Evolutionary conservation across 2,888 invertebrate genomes (phyloP), one percentile per base, ranked within the genome.

Genomic region (Escarpia spicata): DNA sequence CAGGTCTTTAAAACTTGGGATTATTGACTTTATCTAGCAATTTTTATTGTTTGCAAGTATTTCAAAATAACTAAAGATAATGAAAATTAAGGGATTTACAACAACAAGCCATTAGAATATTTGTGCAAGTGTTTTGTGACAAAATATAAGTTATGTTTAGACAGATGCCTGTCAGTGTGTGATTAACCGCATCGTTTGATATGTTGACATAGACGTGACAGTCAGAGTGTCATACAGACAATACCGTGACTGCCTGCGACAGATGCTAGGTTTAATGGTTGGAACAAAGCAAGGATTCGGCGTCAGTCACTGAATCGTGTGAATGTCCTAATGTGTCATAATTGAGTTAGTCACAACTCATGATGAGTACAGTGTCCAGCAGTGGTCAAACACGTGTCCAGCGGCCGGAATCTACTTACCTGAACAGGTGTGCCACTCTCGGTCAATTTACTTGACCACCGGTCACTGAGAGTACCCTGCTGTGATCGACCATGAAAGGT

Each of bases 231-330:
- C 12, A 12, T 52, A 26, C 6, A 26, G 75, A 75, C 75, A 75
- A 75, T 4, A 26, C 2, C 6, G 75, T 75, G 75, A 26, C 75
- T 1, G 26, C 26, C 3, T 75, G 75, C n/a, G 75, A 26, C 75
- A 75, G 19, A 75, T n/a, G 75, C 75, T 52, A 9, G 10, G n/a
- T 75, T 6, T 75, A n/a, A n/a, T 75, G 75, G 75, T 75, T 75
- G 75, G 75, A 75, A 75, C 75, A 75, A 75, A 75, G 75, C 75
- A 75, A 75, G 75, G 75, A 75, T 75, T 75, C n/a, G 75, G 75
- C 75, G n/a, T 26, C n/a, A 26, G 75, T 75, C 75, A 26, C 75
- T 19, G 75, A 75, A 75, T 75, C 75, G 75, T 75, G 75, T 75
- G 19, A 75, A 19, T 75, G n/a, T 26, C 26, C 75, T 75, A 75